Evolutionary conservation across 2,797 vertebrate species (phyloP).

Genomic region (Lepus townsendii): DNA sequence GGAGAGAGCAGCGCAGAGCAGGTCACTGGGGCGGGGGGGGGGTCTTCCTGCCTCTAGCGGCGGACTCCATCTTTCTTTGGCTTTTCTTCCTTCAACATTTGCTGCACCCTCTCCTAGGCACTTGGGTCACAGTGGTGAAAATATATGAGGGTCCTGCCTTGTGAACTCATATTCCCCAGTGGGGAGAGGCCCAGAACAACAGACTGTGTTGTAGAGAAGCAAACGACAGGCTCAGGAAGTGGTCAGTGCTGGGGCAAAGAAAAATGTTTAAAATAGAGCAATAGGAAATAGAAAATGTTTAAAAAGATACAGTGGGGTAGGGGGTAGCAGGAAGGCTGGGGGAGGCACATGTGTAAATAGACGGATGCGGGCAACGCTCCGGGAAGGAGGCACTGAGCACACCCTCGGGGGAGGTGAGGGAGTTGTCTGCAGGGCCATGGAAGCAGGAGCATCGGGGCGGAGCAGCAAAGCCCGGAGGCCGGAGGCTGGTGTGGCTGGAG

Average conservation of each 20-base stretch:
- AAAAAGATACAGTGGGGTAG: not conserved
- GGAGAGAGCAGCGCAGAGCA: not conserved
- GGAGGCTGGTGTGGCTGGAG: not conserved
- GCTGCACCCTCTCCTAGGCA: not conserved
- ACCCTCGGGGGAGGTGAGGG: not conserved
- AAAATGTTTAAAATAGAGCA: not conserved
- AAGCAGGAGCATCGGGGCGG: not conserved
- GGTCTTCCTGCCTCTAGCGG: not conserved
- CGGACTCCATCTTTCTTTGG: not conserved
- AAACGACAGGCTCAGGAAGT: not conserved
- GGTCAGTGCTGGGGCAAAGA: not conserved
- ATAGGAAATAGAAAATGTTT: not conserved
- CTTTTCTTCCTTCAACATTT: constrained; percentile 40
- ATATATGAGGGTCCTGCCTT: not conserved
- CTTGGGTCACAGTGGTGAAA: not conserved
- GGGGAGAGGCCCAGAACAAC: not conserved
- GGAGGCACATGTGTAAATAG: not conserved
- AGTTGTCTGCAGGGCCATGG: not conserved
- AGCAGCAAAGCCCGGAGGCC: too few species aligned
- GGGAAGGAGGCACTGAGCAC: not conserved
- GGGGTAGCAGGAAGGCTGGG: not conserved
- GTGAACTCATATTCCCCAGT: not conserved
- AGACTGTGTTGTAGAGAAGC: not conserved
- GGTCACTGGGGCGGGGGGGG: not conserved
- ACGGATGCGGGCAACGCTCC: not conserved